Evolutionary conservation across 2,797 vertebrate genomes (phyloP).

Genomic region (Neosilurus mollespiculum): DNA sequence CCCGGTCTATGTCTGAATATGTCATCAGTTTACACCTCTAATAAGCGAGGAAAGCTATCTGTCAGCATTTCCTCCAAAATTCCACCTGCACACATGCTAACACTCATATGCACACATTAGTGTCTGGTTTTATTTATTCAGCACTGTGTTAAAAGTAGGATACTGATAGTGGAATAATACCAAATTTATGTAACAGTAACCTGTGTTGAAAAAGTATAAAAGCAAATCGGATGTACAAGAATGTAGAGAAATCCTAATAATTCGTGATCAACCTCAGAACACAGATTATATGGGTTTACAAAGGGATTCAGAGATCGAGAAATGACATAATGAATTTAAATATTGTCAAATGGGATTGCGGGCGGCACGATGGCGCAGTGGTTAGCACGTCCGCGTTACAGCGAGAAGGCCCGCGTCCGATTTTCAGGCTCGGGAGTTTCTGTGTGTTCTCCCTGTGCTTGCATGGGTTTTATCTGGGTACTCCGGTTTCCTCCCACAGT

Average conservation of each 20-base stretch:
- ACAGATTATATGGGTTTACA: not conserved
- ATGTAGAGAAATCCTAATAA: not conserved
- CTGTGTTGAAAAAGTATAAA: not conserved
- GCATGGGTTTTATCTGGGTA: no score
- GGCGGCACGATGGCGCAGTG: no score
- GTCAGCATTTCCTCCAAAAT: not conserved
- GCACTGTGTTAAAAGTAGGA: not conserved
- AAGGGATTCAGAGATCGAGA: not conserved
- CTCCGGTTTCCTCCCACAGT: no score
- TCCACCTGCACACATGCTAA: not conserved
- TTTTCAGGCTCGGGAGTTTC: no score
- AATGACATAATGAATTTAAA: not conserved
- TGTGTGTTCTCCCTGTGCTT: no score
- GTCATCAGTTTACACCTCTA: not conserved
- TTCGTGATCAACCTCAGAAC: not conserved
- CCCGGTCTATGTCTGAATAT: constrained; percentile 63
- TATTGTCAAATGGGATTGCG: no score
- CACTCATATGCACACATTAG: not conserved
- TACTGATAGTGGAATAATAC: constrained; percentile 20
- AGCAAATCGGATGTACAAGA: not conserved
- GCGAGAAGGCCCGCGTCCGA: no score
- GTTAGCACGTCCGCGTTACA: no score
- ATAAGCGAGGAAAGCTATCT: not conserved
- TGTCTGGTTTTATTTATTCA: not conserved
- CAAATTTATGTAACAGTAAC: not conserved